Percentiles rank a stretch among this genome's conserved stretches.
Evolutionary conservation across 2,888 invertebrate genomes (phyloP).

Genomic region (Pheosia tremula): DNA sequence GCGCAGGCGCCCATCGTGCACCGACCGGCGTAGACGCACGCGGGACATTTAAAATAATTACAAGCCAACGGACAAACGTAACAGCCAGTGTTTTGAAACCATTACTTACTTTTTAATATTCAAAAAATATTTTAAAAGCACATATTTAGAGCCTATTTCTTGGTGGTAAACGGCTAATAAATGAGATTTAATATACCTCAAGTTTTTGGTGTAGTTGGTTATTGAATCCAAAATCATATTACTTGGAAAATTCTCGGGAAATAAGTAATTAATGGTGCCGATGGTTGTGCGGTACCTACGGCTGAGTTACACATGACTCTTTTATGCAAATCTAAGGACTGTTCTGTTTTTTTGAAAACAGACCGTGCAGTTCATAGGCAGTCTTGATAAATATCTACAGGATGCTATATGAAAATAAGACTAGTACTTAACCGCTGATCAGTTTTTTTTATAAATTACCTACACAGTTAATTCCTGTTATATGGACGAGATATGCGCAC

Average conservation of each 20-base stretch:
- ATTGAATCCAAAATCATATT: slow-evolving; percentile 49
- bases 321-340: no score
- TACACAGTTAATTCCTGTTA: no score
- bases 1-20: slow-evolving; percentile 39
- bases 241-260: slow-evolving; percentile 39
- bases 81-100: slow-evolving; percentile 83
- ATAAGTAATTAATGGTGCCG: slow-evolving; percentile 26
- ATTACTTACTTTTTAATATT: slow-evolving; percentile 83
- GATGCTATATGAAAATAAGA: no score
- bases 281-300: background rate
- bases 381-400: no score
- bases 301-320: no score
- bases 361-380: no score
- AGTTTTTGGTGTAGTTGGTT: slow-evolving; percentile 59
- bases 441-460: no score
- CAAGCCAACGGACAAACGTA: slow-evolving; percentile 82
- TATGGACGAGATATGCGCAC: no score
- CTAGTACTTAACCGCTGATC: no score
- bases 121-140: slow-evolving; percentile 75
- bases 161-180: slow-evolving; percentile 66
- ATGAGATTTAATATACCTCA: slow-evolving; percentile 57
- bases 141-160: slow-evolving; percentile 70
- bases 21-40: slow-evolving; percentile 53
- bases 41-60: slow-evolving; percentile 86
- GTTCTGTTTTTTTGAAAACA: no score